Conservation (phyloP, 2,888 invertebrate genomes). For the Siphlonurus alternatus region DNA sequence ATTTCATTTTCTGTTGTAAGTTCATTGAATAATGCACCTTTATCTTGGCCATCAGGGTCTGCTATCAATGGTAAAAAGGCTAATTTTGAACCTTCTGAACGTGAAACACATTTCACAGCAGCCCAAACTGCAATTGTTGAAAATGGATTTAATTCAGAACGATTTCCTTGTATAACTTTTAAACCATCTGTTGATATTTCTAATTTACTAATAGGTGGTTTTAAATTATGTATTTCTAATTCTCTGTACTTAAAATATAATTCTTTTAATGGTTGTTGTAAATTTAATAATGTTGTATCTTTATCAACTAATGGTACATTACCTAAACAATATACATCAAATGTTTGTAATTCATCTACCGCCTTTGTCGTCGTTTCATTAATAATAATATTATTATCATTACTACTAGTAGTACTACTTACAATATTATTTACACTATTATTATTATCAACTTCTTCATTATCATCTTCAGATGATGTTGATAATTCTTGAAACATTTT, state of each 20-base stretch:
- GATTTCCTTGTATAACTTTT: conserved; percentile 41
- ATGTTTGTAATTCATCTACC: too few species aligned
- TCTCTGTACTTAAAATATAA: conserved; percentile 42
- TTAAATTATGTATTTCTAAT: conserved; percentile 23
- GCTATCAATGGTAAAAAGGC: conserved; percentile 75
- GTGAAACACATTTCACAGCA: conserved; percentile 67
- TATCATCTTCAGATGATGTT: conserved; percentile 10
- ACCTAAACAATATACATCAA: neutral
- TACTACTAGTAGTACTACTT: neutral
- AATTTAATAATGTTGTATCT: conserved; percentile 27
- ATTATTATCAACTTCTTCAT: neutral
- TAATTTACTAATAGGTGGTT: conserved; percentile 28
- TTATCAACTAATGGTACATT: conserved; percentile 20
- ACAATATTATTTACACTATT: neutral
- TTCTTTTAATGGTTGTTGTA: conserved; percentile 62
- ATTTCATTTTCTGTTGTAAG: conserved; percentile 4
- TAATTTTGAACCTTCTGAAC: conserved; percentile 32
- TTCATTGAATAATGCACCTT: conserved; percentile 42
- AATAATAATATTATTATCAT: neutral
- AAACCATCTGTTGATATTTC: conserved; percentile 52
- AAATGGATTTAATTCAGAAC: conserved; percentile 50
- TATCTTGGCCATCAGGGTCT: conserved; percentile 62
- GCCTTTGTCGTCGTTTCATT: neutral
- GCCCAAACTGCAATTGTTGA: conserved; percentile 89
- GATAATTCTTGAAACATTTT: conserved; percentile 66